Conservation (phyloP, 2,888 invertebrate species). For the Drosophila flavopinicola region DNA sequence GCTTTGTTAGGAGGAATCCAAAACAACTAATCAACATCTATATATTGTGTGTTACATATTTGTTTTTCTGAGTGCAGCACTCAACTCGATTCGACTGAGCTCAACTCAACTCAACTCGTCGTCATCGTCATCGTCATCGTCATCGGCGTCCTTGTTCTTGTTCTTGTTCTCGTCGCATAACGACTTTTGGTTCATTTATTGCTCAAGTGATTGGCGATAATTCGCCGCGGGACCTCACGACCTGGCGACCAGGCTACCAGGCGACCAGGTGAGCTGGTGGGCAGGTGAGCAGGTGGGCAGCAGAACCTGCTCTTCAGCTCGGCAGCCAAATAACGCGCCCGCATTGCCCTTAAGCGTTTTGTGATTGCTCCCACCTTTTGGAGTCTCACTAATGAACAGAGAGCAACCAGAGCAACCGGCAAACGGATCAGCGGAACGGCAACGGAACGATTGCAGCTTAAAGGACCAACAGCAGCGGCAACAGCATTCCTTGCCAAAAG, state of each 20-base stretch:
- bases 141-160: conserved; percentile 21
- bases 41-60: background rate
- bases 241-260: conserved; percentile 85
- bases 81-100: conserved; percentile 19
- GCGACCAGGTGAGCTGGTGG: background rate
- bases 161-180: conserved; percentile 51
- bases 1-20: too few relatives aligned
- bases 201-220: conserved; percentile 72
- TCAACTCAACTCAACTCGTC: conserved; percentile 14
- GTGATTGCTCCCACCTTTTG: conserved; percentile 52
- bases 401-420: conserved; percentile 2
- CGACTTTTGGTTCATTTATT: conserved; percentile 68
- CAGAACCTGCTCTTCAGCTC: conserved; percentile 12
- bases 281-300: conserved; percentile 23
- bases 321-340: conserved; percentile 29
- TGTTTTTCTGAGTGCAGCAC: conserved; percentile 20
- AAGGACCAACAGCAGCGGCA: background rate
- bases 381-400: conserved; percentile 17
- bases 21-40: background rate
- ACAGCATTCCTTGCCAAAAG: background rate
- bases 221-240: conserved; percentile 90
- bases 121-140: conserved; percentile 16
- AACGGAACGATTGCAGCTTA: conserved; percentile 2
- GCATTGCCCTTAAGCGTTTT: conserved; percentile 46
- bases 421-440: background rate